phyloP scores from a whole-genome alignment of 1,140 invertebrate species.

The Latrodectus geometricus region DNA sequence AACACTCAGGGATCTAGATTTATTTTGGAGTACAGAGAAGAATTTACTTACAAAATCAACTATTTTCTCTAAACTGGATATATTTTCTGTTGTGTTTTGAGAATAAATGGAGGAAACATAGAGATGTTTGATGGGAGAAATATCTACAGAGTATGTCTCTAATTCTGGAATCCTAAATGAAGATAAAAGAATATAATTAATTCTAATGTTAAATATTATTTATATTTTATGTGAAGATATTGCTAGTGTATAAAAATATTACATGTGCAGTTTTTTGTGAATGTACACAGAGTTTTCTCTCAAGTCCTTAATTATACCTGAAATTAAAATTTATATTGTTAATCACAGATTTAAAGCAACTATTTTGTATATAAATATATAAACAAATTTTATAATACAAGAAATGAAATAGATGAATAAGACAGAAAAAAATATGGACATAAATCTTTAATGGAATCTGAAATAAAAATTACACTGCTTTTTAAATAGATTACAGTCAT shows the following conservation, averaged over 20 bases:
- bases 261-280: conserved; percentile 65
- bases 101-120: conserved; percentile 70
- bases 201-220: conserved; percentile 11
- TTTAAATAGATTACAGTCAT: too few relatives aligned
- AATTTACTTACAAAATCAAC: conserved; percentile 71
- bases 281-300: conserved; percentile 64
- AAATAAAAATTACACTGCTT: too few relatives aligned
- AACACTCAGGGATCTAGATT: too few relatives aligned
- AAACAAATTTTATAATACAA: neutral
- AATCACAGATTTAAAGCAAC: too few relatives aligned
- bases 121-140: conserved; percentile 86
- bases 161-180: conserved; percentile 70
- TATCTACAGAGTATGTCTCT: conserved; percentile 73
- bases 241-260: conserved; percentile 2
- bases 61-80: conserved; percentile 73
- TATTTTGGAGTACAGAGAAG: neutral
- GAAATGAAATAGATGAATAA: too few relatives aligned
- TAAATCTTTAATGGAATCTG: too few relatives aligned
- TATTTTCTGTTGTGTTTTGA: neutral
- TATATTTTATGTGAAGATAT: neutral
- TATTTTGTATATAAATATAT: neutral
- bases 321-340: conserved; percentile 8
- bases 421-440: too few relatives aligned
- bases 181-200: conserved; percentile 22
- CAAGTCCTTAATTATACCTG: conserved; percentile 61